Conservation (phyloP, 2,797 vertebrate genomes). For the Melanogrammus aeglefinus region DNA sequence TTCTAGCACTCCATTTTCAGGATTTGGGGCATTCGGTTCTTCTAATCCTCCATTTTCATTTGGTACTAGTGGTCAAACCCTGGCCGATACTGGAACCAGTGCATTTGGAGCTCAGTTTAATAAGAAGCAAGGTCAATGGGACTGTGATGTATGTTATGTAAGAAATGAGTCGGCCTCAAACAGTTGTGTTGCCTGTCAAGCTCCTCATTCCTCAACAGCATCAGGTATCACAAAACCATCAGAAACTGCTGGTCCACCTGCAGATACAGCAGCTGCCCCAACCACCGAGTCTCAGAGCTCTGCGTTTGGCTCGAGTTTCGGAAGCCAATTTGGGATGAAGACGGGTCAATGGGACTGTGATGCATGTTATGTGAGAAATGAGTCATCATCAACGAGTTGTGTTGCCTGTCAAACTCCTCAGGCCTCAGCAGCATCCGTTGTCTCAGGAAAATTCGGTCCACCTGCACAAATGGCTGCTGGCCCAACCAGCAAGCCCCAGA, state of each 20-base stretch:
- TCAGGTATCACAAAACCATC: slow-evolving; percentile 42
- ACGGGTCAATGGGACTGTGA: slow-evolving; percentile 76
- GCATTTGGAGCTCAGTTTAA: slow-evolving; percentile 54
- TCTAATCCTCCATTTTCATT: slow-evolving; percentile 72
- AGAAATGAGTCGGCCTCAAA: slow-evolving; percentile 56
- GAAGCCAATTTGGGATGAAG: slow-evolving; percentile 64
- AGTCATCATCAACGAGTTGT: slow-evolving; percentile 69
- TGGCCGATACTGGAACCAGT: slow-evolving; percentile 35
- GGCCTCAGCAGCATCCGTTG: slow-evolving; percentile 60
- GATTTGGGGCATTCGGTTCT: slow-evolving; percentile 68
- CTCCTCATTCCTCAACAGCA: slow-evolving; percentile 47
- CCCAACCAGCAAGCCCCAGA: slow-evolving; percentile 20
- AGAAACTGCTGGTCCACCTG: slow-evolving; percentile 25
- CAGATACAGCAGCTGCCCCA: slow-evolving; percentile 48
- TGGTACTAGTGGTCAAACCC: slow-evolving; percentile 54
- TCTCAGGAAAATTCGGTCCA: too few relatives aligned
- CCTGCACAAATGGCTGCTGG: slow-evolving; percentile 44
- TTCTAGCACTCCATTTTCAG: slow-evolving; percentile 52
- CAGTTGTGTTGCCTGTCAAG: slow-evolving; percentile 65
- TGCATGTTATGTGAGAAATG: slow-evolving; percentile 76
- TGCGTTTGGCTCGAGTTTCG: slow-evolving; percentile 64
- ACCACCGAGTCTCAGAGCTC: slow-evolving; percentile 16
- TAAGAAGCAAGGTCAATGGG: slow-evolving; percentile 60
- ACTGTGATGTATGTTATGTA: slow-evolving; percentile 55
- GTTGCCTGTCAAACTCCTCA: slow-evolving; percentile 72